Evolutionary conservation across 2,113 vertebrate genomes (phyloP).

Genomic region (Forbesichthys papilliferus): DNA sequence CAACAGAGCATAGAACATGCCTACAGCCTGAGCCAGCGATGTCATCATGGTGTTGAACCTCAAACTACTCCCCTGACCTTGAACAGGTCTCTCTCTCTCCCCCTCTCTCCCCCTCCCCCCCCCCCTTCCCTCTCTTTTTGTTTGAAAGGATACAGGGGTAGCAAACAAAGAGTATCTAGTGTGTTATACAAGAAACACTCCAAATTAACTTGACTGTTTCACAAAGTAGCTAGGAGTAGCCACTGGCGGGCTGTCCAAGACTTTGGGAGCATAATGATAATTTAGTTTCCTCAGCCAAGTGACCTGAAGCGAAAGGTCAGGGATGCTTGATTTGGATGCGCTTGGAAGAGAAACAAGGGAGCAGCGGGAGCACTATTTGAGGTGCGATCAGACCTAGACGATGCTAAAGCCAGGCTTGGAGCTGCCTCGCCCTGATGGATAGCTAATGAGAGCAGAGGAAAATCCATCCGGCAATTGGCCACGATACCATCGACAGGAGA

Average conservation of each 20-base stretch:
- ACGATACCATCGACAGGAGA: slow-evolving; percentile 61
- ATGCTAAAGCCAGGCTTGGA: slow-evolving; percentile 56
- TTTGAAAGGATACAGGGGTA: no score
- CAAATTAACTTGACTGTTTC: not conserved
- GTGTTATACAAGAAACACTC: not conserved
- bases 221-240: no score
- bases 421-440: slow-evolving; percentile 53
- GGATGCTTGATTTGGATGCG: slow-evolving; percentile 21
- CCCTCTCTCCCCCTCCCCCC: no score
- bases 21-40: not conserved
- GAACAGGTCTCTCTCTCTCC: no score
- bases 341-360: slow-evolving; percentile 46
- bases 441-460: slow-evolving; percentile 73
- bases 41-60: slow-evolving; percentile 11
- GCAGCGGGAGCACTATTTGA: slow-evolving; percentile 27
- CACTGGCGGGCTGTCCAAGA: not conserved
- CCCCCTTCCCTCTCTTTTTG: no score
- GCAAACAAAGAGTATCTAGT: no score
- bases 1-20: no score
- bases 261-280: slow-evolving; percentile 14
- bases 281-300: slow-evolving; percentile 11
- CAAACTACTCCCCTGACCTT: not conserved
- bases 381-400: slow-evolving; percentile 54
- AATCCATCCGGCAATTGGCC: slow-evolving; percentile 65
- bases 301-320: slow-evolving; percentile 21